These are phyloP conservation scores for Ptilorrhoa leucosticta DNA, from an alignment of 2,113 vertebrate species.

Conservation along the genomic window DNA sequence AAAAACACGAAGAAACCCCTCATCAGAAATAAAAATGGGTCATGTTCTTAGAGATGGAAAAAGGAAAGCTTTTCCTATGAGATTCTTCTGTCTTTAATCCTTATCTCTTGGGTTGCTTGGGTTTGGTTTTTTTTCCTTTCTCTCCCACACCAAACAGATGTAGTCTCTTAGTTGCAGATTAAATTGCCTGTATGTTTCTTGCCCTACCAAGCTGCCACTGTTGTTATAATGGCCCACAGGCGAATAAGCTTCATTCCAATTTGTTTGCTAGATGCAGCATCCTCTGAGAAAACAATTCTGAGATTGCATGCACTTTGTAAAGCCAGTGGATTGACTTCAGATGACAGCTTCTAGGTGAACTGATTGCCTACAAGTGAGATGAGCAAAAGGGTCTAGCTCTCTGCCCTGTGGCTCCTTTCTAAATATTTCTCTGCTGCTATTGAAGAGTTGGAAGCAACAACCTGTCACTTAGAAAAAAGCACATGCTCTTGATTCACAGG, in stretches of 20 bases:
- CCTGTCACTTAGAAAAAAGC: neutral
- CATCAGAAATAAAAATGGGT: neutral
- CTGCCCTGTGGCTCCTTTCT: neutral
- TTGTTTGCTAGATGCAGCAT: slow-evolving; percentile 6
- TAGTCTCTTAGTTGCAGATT: neutral
- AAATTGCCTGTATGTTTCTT: neutral
- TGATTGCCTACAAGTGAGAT: neutral
- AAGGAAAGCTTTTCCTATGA: neutral
- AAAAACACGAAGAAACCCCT: neutral
- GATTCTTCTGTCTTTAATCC: neutral
- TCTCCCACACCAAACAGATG: neutral
- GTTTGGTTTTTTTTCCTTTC: neutral
- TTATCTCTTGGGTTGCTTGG: neutral
- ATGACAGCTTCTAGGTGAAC: neutral
- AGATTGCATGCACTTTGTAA: neutral
- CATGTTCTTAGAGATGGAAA: neutral
- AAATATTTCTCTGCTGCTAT: neutral
- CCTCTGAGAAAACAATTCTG: neutral
- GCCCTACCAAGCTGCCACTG: neutral
- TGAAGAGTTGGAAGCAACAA: neutral
- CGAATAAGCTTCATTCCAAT: slow-evolving; percentile 16
- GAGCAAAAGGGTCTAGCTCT: neutral
- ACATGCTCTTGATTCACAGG: neutral
- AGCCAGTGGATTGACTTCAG: slow-evolving; percentile 9
- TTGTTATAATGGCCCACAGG: slow-evolving; percentile 7